These are phyloP conservation scores for Petrocephalus microphthalmus DNA, from an alignment of 2,113 vertebrate genomes.

Conservation along the genomic window DNA sequence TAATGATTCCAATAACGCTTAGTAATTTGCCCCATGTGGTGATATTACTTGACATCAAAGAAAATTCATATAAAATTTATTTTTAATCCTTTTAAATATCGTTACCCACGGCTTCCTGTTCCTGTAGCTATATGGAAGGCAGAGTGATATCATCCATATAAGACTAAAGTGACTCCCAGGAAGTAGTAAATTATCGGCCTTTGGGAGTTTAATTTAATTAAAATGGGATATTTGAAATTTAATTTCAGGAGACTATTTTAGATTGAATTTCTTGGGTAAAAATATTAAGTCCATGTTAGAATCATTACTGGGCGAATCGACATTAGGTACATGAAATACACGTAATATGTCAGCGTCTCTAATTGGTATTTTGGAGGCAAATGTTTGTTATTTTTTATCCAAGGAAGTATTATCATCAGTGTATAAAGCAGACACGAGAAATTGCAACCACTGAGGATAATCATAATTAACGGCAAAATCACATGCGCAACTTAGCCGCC, in stretches of 20 bases:
- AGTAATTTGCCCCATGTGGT: neutral
- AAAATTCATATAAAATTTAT: slow-evolving; percentile 2
- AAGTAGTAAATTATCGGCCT: neutral
- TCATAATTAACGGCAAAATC: neutral
- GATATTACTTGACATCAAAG: slow-evolving; percentile 5
- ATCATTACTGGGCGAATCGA: neutral
- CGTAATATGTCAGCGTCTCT: neutral
- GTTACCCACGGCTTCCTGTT: neutral
- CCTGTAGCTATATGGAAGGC: too few relatives aligned
- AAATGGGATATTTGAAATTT: neutral
- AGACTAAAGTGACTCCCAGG: neutral
- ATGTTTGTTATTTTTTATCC: neutral
- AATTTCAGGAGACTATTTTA: neutral
- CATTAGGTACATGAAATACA: neutral
- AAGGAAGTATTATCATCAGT: neutral
- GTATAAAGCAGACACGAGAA: neutral
- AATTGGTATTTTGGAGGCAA: neutral
- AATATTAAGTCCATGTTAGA: neutral
- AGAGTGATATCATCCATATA: neutral
- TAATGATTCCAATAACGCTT: neutral
- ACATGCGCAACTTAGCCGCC: neutral
- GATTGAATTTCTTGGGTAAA: neutral
- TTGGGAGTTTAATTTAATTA: neutral
- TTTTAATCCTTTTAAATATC: neutral
- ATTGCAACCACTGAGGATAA: neutral